Conservation (phyloP, 2,113 vertebrate species). For the Lonchura striata region DNA sequence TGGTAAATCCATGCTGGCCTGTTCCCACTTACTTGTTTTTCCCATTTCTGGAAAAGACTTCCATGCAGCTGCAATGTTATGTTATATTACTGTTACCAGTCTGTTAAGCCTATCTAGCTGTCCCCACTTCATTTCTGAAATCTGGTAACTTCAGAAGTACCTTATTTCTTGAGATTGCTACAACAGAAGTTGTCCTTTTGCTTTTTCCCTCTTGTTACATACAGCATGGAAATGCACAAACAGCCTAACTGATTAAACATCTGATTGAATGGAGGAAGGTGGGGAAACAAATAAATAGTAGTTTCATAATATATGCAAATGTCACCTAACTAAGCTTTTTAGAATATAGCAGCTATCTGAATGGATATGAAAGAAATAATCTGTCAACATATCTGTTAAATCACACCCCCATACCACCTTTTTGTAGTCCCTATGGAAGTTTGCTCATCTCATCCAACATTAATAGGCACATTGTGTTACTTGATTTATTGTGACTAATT, state of each 20-base stretch:
- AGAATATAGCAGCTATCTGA: constrained; percentile 27
- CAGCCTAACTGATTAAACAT: not conserved
- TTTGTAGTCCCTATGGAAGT: constrained; percentile 45
- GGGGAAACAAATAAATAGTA: not conserved
- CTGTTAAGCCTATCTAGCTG: not conserved
- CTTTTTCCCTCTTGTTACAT: not conserved
- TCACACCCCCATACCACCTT: not conserved
- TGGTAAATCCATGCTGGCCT: not conserved
- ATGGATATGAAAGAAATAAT: constrained; percentile 9
- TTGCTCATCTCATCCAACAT: constrained; percentile 58
- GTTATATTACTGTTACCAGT: not conserved
- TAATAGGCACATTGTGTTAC: constrained; percentile 43
- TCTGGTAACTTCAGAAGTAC: not conserved
- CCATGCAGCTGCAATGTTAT: not conserved
- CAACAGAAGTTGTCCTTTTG: not conserved
- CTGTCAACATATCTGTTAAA: not conserved
- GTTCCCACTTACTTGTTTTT: not conserved
- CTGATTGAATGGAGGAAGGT: not conserved
- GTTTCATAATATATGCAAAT: constrained; percentile 15
- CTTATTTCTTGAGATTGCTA: not conserved
- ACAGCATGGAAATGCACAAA: not conserved
- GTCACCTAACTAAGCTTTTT: constrained; percentile 8
- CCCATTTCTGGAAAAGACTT: not conserved
- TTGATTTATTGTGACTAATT: constrained; percentile 56
- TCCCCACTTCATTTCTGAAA: not conserved